These are phyloP conservation scores for Elaphurus davidianus DNA, from an alignment of 2,113 vertebrate genomes.

Conservation along the genomic window DNA sequence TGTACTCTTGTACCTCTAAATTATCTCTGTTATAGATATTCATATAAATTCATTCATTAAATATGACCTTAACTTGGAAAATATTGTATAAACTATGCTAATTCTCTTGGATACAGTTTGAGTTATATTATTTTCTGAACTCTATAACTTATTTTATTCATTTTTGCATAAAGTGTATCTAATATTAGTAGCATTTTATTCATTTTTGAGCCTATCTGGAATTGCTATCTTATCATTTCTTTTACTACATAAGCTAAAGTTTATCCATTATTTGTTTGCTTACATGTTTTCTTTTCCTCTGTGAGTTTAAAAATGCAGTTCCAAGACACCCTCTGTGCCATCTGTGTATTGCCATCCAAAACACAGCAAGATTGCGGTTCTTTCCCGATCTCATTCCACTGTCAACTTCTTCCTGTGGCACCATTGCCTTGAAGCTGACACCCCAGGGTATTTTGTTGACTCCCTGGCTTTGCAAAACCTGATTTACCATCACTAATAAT, in stretches of 20 bases:
- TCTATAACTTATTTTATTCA: background rate
- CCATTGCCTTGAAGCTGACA: background rate
- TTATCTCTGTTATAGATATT: background rate
- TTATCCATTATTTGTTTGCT: background rate
- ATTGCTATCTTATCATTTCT: background rate
- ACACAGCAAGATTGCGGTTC: background rate
- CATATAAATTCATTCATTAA: background rate
- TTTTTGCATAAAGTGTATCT: background rate
- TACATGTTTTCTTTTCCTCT: background rate
- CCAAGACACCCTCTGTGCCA: background rate
- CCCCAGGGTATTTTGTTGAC: background rate
- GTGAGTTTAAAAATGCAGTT: background rate
- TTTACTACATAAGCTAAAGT: background rate
- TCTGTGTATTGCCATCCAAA: background rate
- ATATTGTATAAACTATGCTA: conserved; percentile 10
- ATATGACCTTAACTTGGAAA: conserved; percentile 7
- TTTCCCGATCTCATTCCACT: background rate
- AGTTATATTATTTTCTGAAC: conserved; percentile 1
- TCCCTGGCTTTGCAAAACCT: background rate
- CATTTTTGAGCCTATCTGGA: background rate
- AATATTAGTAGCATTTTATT: background rate
- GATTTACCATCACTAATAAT: background rate
- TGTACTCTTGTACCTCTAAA: background rate
- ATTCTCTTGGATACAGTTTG: background rate
- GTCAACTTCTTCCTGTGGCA: background rate